A percentile compares a stretch with the other conserved stretches of the same genome.
phyloP scores from a whole-genome alignment of 92 coral and sea anemone genomes.

The Bergia sp. region DNA sequence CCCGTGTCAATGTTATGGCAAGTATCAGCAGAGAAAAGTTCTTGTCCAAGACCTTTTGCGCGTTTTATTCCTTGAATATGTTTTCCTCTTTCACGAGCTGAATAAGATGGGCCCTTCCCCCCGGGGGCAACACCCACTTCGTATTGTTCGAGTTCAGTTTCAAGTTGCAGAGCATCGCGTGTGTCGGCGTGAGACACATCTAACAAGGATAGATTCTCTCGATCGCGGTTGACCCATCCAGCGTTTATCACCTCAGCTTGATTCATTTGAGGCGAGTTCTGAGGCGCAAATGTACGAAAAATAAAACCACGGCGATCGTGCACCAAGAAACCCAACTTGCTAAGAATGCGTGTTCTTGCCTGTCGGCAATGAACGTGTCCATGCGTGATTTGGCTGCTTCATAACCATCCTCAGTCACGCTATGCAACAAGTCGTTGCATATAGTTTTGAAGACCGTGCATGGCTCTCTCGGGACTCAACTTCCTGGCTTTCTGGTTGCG shows the following conservation, averaged over 20 bases:
- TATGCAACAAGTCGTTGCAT: slow-evolving; percentile 27
- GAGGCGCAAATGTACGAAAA: slow-evolving; percentile 58
- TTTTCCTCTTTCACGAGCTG: slow-evolving; percentile 1
- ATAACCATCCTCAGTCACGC: slow-evolving; percentile 18
- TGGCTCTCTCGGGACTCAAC: slow-evolving; percentile 26
- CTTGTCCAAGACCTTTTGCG: slow-evolving; percentile 17
- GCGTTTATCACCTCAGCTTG: slow-evolving; percentile 73
- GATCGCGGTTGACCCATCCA: slow-evolving; percentile 65
- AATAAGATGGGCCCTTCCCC: slow-evolving; percentile 33
- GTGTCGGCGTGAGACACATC: slow-evolving; percentile 20
- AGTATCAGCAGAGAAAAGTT: slow-evolving; percentile 16
- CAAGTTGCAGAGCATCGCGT: slow-evolving; percentile 33
- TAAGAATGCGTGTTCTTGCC: not conserved
- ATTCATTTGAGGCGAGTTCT: slow-evolving; percentile 61
- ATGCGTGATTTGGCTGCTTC: slow-evolving; percentile 8
- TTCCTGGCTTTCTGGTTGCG: slow-evolving; percentile 27
- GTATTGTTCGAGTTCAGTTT: slow-evolving; percentile 5
- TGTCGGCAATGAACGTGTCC: slow-evolving; percentile 6
- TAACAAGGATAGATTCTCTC: slow-evolving; percentile 8
- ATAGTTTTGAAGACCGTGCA: slow-evolving; percentile 21
- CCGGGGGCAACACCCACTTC: slow-evolving; percentile 18
- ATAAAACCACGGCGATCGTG: slow-evolving; percentile 52
- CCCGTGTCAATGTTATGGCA: slow-evolving; percentile 14
- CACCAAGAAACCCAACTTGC: slow-evolving; percentile 25
- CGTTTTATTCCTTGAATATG: not conserved